Base-by-base conservation (phyloP, 1,140 invertebrate genomes). In the Coenobita brevimanus region DNA sequence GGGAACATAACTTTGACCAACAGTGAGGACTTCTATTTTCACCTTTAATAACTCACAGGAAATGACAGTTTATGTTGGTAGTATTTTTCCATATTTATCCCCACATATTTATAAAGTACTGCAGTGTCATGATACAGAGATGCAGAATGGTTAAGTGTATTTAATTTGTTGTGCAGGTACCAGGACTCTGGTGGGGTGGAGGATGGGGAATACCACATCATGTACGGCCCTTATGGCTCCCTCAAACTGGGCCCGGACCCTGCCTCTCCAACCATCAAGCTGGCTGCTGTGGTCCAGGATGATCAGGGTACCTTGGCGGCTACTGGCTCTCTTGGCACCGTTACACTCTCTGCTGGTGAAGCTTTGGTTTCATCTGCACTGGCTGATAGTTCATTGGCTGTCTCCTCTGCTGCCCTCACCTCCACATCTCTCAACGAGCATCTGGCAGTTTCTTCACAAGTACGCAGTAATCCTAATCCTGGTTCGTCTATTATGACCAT, bases 191-290 rank as follows among this genome's bases (percentile, higher is more conserved):
- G 62, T 27, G 85, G 60, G 21, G 46, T 80, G 6, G 85, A 87
- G 30, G 64, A 69, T 80, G 85, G 75, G 24, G 85, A 87, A 46
- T 87, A 87, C 46, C 85, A 87, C 46, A 87, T 87, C 33, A 87
- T 87, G 85, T 87, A 87, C 15, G 50, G 60, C 21, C 82, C 79
- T 43, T 87, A 87, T 43, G 85, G 64, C 24, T 43, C 60, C 46
- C 76, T 87, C 24, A 69, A 67, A 50, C 24, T 71, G 64, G 38
- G 21, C 10, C 62, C 60, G n/a, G 62, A 41, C 6, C 64, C 38
- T 43, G 21, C 36, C 38, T 43, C 73, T 38, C 38, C 83, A 21
- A 71, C 85, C 46, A 38, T 87, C 24, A 87, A 87, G 76, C 21
- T 87, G 64, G 64, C 43, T 3, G 27, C 43, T 17, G 57, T 67